These are phyloP conservation scores for Oxytorus armatus DNA, from an alignment of 2,888 invertebrate genomes.

Conservation along the genomic window DNA sequence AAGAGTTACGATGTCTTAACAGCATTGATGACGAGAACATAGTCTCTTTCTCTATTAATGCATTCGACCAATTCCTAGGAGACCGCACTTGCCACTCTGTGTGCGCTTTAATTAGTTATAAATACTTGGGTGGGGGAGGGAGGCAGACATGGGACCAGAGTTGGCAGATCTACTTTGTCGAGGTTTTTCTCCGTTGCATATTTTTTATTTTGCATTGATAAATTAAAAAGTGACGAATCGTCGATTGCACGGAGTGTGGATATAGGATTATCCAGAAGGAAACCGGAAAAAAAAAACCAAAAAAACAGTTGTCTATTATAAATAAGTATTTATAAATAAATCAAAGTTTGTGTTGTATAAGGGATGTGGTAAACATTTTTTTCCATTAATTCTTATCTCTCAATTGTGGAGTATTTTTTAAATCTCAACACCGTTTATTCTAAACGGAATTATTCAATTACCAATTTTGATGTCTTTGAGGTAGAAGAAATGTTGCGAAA, in stretches of 20 bases:
- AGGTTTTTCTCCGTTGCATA: slow-evolving; percentile 62
- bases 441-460: no score
- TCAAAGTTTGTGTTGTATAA: no score
- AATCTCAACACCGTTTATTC: background rate
- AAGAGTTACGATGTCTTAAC: slow-evolving; percentile 27
- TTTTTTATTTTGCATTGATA: background rate
- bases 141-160: slow-evolving; percentile 76
- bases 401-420: background rate
- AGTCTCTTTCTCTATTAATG: slow-evolving; percentile 47
- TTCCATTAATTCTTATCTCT: background rate
- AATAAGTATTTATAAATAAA: no score
- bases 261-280: no score
- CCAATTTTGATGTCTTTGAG: no score
- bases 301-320: no score
- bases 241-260: no score
- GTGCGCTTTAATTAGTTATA: slow-evolving; percentile 81
- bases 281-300: no score
- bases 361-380: background rate
- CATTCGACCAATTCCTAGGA: slow-evolving; percentile 74
- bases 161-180: slow-evolving; percentile 71
- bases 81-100: slow-evolving; percentile 73
- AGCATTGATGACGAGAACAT: slow-evolving; percentile 54
- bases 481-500: no score
- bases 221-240: no score
- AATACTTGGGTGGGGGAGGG: no score